A percentile compares a stretch with the other conserved stretches of the same genome.
Evolutionary conservation across 1,140 invertebrate species (phyloP).

Genomic region (Nixonia krombeini): DNA sequence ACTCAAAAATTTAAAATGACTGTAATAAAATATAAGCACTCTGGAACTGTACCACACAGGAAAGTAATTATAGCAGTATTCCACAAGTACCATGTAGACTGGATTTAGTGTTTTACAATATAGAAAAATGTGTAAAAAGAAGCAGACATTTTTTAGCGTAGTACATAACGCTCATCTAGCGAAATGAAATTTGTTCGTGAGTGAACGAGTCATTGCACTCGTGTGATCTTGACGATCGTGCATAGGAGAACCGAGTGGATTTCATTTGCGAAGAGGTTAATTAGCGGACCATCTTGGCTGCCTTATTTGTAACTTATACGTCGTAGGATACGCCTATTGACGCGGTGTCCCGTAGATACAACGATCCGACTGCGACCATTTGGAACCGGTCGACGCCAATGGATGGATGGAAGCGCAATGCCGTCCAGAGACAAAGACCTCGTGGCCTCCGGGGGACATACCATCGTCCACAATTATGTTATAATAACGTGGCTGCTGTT

Average conservation of each 20-base stretch:
- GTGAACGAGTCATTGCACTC: conserved; percentile 39
- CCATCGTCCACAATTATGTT: conserved; percentile 51
- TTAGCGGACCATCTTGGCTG: conserved; percentile 58
- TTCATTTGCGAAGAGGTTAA: conserved; percentile 61
- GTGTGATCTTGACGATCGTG: conserved; percentile 39
- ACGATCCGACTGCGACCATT: conserved; percentile 30
- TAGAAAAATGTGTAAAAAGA: background rate
- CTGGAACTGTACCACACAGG: too few relatives aligned
- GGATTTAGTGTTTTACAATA: background rate
- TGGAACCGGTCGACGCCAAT: conserved; percentile 39
- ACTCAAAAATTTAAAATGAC: too few relatives aligned
- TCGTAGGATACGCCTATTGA: conserved; percentile 50
- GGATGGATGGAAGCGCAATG: conserved; percentile 31
- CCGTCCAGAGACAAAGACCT: conserved; percentile 26
- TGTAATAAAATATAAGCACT: too few relatives aligned
- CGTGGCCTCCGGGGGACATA: conserved; percentile 29
- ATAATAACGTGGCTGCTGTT: conserved; percentile 45
- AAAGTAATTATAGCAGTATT: too few relatives aligned
- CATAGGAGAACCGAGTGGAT: conserved; percentile 41
- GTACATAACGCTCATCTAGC: conserved; percentile 18
- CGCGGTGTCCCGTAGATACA: conserved; percentile 38
- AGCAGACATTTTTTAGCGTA: conserved; percentile 16
- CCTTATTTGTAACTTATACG: conserved; percentile 62
- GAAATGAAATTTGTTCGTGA: conserved; percentile 35
- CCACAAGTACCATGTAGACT: background rate